phyloP scores from a whole-genome alignment of 2,797 vertebrate species.

The Gymnoscopelus braueri region DNA sequence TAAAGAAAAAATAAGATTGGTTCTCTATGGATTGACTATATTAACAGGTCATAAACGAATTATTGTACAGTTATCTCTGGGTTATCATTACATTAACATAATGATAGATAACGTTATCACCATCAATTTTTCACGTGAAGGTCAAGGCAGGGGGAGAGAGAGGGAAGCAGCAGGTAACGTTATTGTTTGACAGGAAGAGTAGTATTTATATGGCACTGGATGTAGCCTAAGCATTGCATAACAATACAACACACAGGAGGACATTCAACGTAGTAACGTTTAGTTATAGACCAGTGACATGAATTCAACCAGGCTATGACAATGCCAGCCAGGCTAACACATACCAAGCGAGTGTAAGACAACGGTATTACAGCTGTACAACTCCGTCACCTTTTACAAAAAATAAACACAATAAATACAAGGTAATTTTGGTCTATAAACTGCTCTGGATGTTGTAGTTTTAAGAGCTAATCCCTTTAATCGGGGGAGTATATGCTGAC shows the following conservation, averaged over 20 bases:
- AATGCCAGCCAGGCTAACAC: conserved; percentile 50
- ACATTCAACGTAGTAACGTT: neutral
- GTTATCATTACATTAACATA: neutral
- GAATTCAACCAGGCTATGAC: conserved; percentile 32
- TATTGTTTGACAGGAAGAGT: neutral
- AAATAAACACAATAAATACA: neutral
- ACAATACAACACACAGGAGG: rapidly evolving
- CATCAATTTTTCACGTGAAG: conserved; percentile 57
- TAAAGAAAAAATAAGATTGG: no score
- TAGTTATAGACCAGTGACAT: neutral
- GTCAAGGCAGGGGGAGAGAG: conserved; percentile 51
- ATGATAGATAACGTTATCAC: neutral
- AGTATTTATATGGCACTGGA: no score
- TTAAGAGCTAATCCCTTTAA: neutral
- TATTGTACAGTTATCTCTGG: no score
- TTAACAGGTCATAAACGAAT: no score
- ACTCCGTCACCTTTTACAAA: rapidly evolving
- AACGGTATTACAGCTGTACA: neutral
- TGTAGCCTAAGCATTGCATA: no score
- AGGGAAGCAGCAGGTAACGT: neutral
- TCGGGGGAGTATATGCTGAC: neutral
- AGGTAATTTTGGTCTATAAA: neutral
- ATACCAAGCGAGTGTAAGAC: conserved; percentile 26
- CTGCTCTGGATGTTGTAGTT: neutral
- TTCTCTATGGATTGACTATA: no score